Evolutionary conservation across 2,888 invertebrate species (phyloP).

Genomic region (Drosophila pegasa): DNA sequence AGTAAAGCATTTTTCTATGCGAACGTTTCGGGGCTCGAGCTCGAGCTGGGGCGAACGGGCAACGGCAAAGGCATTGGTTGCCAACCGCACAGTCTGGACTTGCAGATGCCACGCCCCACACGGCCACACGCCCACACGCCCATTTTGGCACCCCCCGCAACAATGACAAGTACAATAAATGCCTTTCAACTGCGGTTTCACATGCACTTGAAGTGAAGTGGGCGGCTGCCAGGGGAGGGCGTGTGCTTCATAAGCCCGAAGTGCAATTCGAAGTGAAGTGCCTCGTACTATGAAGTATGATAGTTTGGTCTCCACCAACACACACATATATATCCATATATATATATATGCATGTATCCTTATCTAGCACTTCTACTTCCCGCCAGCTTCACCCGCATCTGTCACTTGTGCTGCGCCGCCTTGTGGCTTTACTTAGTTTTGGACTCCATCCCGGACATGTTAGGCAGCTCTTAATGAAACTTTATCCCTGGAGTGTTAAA

Average conservation of each 20-base stretch:
- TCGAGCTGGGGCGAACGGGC: conserved; percentile 1
- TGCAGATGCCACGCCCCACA: conserved; percentile 25
- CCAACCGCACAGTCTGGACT: conserved; percentile 30
- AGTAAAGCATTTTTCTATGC: conserved; percentile 63
- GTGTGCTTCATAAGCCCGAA: conserved; percentile 58
- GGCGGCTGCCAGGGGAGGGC: conserved; percentile 19
- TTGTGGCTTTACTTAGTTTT: conserved; percentile 65
- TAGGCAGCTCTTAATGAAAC: conserved; percentile 78
- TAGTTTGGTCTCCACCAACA: conserved; percentile 51
- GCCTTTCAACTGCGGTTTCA: conserved; percentile 82
- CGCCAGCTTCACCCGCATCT: neutral
- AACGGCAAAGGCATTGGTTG: conserved; percentile 20
- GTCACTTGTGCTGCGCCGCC: conserved; percentile 35
- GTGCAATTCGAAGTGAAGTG: conserved; percentile 80
- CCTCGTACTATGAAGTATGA: conserved; percentile 69
- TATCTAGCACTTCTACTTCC: neutral
- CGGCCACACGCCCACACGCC: neutral
- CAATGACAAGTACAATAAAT: conserved; percentile 82
- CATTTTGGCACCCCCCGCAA: conserved; percentile 48
- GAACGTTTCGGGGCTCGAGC: conserved; percentile 10
- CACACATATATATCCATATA: neutral
- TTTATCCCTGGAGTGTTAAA: conserved; percentile 79
- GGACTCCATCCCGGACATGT: conserved; percentile 55
- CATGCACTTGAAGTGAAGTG: conserved; percentile 79
- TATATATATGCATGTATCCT: neutral